These are phyloP conservation scores for Cremastinae sp. DNA, from an alignment of 2,888 invertebrate species.

Conservation along the genomic window DNA sequence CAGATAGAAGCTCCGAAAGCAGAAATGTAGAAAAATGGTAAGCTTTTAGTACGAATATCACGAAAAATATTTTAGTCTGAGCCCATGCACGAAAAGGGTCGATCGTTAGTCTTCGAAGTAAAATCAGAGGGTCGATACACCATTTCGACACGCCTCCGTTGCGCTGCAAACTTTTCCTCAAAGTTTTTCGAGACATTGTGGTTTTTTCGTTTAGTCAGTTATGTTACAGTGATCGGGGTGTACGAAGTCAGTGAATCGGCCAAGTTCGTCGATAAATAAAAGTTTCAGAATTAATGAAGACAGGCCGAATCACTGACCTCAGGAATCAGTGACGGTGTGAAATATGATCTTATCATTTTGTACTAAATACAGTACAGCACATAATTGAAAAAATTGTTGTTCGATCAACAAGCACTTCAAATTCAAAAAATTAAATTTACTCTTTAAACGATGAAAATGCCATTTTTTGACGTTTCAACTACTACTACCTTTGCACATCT, in stretches of 20 bases:
- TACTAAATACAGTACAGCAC: background rate
- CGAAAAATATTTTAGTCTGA: slow-evolving; percentile 16
- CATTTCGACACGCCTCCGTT: slow-evolving; percentile 71
- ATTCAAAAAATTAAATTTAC: no score
- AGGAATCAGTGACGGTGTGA: slow-evolving; percentile 73
- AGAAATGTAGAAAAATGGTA: slow-evolving; percentile 4
- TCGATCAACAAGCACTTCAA: no score
- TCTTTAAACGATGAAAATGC: background rate
- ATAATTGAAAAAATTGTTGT: background rate
- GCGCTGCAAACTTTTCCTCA: slow-evolving; percentile 71
- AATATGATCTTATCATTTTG: slow-evolving; percentile 59
- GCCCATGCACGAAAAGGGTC: slow-evolving; percentile 69
- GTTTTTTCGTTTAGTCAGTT: slow-evolving; percentile 64
- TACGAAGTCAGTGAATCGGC: slow-evolving; percentile 69
- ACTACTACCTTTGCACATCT: slow-evolving; percentile 71
- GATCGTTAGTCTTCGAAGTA: slow-evolving; percentile 67
- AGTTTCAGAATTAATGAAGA: slow-evolving; percentile 35
- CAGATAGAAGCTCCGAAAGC: slow-evolving; percentile 12
- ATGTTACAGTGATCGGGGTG: slow-evolving; percentile 74
- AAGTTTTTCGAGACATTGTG: slow-evolving; percentile 70
- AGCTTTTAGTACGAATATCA: slow-evolving; percentile 6
- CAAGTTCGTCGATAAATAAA: slow-evolving; percentile 61
- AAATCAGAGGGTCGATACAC: slow-evolving; percentile 70
- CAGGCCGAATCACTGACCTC: slow-evolving; percentile 69
- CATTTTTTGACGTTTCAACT: slow-evolving; percentile 51